A percentile compares a stretch with the other conserved stretches of the same genome.
Conservation (phyloP, 2,888 invertebrate species). For the Hartigia nigra region DNA sequence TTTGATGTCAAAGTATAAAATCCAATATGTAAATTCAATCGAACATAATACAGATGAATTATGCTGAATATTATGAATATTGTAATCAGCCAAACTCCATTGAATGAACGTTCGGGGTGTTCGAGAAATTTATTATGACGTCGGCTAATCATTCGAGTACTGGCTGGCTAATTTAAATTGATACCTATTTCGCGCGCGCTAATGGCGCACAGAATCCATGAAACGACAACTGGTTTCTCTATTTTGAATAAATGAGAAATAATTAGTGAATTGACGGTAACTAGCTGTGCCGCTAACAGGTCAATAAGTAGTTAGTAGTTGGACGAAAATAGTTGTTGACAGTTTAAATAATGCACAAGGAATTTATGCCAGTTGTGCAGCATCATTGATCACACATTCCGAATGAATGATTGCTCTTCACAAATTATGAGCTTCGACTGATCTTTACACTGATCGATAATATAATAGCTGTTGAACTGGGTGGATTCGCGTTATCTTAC, state of each 20-base stretch:
- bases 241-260: background rate
- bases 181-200: background rate
- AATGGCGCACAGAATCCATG: background rate
- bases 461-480: background rate
- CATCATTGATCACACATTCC: background rate
- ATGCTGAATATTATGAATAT: background rate
- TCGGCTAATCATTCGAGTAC: background rate
- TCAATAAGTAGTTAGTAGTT: background rate
- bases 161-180: background rate
- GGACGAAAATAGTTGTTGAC: background rate
- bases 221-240: background rate
- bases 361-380: background rate
- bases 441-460: background rate
- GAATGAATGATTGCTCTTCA: background rate
- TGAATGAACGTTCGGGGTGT: background rate
- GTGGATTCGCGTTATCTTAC: background rate
- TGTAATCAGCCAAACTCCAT: background rate
- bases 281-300: background rate
- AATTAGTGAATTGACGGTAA: background rate
- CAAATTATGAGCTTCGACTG: background rate
- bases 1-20: background rate
- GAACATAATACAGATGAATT: background rate
- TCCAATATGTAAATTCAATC: background rate
- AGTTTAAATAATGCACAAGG: background rate
- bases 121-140: background rate